Percentiles rank a stretch among this genome's conserved stretches.
Conservation (phyloP, 2,888 invertebrate species). For the Campoplex capitator region DNA sequence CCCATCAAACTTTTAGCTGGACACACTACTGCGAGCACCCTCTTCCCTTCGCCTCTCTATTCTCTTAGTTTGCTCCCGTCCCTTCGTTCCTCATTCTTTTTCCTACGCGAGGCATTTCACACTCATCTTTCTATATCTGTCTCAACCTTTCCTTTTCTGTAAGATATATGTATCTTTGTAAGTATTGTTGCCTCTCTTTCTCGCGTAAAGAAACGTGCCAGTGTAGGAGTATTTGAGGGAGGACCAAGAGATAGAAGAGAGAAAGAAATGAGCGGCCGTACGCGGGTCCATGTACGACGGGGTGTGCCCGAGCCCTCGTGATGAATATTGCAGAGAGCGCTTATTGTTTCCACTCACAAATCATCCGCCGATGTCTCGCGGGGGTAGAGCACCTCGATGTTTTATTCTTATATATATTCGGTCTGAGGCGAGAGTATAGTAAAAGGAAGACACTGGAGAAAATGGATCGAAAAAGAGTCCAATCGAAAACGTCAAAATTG, state of each 20-base stretch:
- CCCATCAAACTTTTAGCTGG: constrained; percentile 85
- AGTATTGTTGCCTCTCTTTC: constrained; percentile 66
- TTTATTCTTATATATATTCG: constrained; percentile 80
- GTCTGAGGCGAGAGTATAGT: constrained; percentile 62
- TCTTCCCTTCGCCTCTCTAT: constrained; percentile 58
- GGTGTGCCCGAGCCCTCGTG: constrained; percentile 77
- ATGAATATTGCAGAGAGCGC: constrained; percentile 84
- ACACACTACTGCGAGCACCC: constrained; percentile 77
- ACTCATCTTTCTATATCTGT: constrained; percentile 68
- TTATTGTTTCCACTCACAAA: constrained; percentile 85
- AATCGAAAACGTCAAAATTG: constrained; percentile 46
- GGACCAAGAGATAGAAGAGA: constrained; percentile 54
- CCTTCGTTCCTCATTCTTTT: constrained; percentile 65
- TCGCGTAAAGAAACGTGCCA: constrained; percentile 70
- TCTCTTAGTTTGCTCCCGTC: constrained; percentile 52
- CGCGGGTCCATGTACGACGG: constrained; percentile 66
- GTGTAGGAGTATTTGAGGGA: constrained; percentile 18
- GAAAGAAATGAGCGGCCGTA: constrained; percentile 69
- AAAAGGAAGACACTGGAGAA: constrained; percentile 30
- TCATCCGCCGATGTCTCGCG: constrained; percentile 84
- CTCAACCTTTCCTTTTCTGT: constrained; percentile 52
- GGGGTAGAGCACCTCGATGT: constrained; percentile 80
- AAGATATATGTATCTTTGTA: constrained; percentile 43
- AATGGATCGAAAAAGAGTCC: constrained; percentile 21
- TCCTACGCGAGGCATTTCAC: constrained; percentile 51